Evolutionary conservation across 2,888 invertebrate species (phyloP).

Genomic region (Ephialtes manifestator): DNA sequence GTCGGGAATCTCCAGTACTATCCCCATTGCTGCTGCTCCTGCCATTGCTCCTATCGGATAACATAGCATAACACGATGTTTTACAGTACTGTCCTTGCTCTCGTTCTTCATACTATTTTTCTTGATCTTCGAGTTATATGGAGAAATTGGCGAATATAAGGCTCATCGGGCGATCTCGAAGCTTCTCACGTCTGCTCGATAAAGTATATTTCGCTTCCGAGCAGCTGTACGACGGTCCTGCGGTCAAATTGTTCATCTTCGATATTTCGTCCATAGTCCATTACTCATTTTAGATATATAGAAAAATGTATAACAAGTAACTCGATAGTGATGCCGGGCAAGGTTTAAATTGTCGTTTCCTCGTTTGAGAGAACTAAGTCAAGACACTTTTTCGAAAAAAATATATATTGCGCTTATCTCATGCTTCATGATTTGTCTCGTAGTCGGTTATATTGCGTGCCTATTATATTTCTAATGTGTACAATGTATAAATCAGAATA

Average conservation of each 20-base stretch:
- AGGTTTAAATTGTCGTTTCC: no score
- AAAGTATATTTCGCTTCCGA: slow-evolving; percentile 17
- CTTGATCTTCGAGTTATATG: slow-evolving; percentile 47
- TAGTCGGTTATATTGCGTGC: no score
- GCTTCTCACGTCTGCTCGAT: slow-evolving; percentile 48
- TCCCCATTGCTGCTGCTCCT: not conserved
- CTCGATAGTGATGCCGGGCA: no score
- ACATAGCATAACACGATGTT: slow-evolving; percentile 39
- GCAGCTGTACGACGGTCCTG: not conserved
- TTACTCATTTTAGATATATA: slow-evolving; percentile 12
- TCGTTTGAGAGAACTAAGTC: no score
- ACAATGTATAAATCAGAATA: no score
- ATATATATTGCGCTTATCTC: no score
- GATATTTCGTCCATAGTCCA: slow-evolving; percentile 31
- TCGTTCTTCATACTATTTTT: slow-evolving; percentile 46
- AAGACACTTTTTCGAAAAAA: no score
- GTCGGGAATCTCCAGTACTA: slow-evolving; percentile 28
- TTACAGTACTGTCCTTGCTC: slow-evolving; percentile 13
- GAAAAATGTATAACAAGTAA: no score
- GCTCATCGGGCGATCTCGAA: slow-evolving; percentile 40
- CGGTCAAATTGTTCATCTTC: slow-evolving; percentile 4
- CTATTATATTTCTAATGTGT: no score
- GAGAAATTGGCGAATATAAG: slow-evolving; percentile 52
- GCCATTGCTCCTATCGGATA: slow-evolving; percentile 13
- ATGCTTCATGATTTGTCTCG: no score